phyloP scores from a whole-genome alignment of 1,140 invertebrate species.

The Hylaeus anthracinus region DNA sequence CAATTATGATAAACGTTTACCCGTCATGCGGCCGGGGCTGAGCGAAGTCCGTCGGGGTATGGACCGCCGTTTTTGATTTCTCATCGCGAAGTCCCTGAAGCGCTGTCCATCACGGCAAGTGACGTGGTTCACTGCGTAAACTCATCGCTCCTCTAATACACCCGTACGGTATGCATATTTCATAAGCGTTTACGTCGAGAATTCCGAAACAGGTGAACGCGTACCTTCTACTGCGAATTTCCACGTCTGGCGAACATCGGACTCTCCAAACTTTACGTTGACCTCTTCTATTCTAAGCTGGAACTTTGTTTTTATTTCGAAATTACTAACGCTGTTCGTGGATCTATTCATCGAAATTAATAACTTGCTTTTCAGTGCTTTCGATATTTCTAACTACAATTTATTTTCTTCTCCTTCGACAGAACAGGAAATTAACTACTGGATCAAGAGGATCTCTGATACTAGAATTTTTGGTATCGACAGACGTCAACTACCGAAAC shows the following conservation, averaged over 20 bases:
- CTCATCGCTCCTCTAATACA: constrained; percentile 25
- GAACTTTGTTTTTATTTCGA: too few species aligned
- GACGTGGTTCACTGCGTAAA: constrained; percentile 44
- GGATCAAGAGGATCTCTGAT: too few species aligned
- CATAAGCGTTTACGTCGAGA: not conserved
- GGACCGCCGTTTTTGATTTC: constrained; percentile 32
- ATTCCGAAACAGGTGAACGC: not conserved
- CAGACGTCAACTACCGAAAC: too few species aligned
- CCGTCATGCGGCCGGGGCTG: not conserved
- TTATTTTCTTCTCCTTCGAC: too few species aligned
- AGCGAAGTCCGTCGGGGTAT: not conserved
- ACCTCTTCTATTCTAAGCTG: not conserved
- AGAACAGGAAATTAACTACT: too few species aligned
- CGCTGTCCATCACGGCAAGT: constrained; percentile 47
- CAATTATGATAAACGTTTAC: constrained; percentile 53
- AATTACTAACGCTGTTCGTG: too few species aligned
- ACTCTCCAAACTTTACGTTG: not conserved
- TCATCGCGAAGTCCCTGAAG: constrained; percentile 42
- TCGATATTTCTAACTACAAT: too few species aligned
- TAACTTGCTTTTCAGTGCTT: too few species aligned
- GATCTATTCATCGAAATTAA: not conserved
- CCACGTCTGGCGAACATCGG: not conserved
- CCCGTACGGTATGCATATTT: not conserved
- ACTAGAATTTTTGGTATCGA: too few species aligned
- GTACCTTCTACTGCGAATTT: not conserved